Base-by-base conservation (phyloP, 2,113 vertebrate genomes). In the Amphiprion percula region DNA sequence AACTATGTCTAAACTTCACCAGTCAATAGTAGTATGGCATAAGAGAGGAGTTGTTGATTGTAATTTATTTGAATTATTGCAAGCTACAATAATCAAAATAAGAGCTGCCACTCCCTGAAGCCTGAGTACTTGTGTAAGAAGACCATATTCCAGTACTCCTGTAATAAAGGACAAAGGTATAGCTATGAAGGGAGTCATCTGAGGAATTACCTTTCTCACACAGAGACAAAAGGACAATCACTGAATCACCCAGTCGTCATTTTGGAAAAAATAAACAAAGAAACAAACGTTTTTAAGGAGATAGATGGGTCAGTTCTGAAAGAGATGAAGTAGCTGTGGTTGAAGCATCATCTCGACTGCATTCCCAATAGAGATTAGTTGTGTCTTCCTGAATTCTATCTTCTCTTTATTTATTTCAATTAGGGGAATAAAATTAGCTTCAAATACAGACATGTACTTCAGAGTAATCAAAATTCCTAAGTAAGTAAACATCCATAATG, bases 381-480 rank as follows among this genome's bases (percentile, higher is more conserved):
- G 49, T n/a, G 52, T 28, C 33, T 55, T 41, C 15, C 52, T 44
- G 52, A 44, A 68, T 16, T 68, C 19, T 19, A 56, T 54, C 14
- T 39, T 26, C 21, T 24, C 53, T 54, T 67, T 24, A 11, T 11
- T 2, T 19, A 2, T 53, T 39, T 54, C 39, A 54, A 12, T 54
- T 68, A 39, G 39, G 37, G 30, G 11, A 41, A n/a, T 53, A 54
- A 68, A 41, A 54, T 68, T 68, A 54, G 65, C 37, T 50, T 39
- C 14, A 39, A 54, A 39, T 9, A 67, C 49, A 54, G 52, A 54
- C 14, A 49, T 39, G 49, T 9, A 26, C 50, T 55, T 68, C 16
- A 26, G 24, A 68, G 37, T 50, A 55, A 68, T 26, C 33, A 55
- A 30, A 28, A n/a, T 44, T 44, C 37, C 0, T 4, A 46, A 21